These are phyloP conservation scores for Sarcophaga peregrina DNA, from an alignment of 1,140 invertebrate species.

Conservation along the genomic window DNA sequence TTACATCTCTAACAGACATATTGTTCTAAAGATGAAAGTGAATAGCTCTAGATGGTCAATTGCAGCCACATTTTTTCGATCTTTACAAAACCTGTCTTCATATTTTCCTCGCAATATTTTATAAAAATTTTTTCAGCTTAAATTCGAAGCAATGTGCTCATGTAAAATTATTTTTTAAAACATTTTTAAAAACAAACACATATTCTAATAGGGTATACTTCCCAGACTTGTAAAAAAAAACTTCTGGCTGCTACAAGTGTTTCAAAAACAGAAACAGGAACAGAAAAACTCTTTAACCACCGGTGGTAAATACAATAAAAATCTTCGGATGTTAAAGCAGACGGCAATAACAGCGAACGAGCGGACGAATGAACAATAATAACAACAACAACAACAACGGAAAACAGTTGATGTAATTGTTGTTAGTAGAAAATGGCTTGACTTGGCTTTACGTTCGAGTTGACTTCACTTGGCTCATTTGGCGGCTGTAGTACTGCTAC, in stretches of 20 bases:
- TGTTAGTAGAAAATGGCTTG: not conserved
- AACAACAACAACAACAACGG: conserved; percentile 2
- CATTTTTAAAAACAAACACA: no score
- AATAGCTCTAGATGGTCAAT: no score
- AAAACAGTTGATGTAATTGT: conserved; percentile 4
- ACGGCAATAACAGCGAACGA: no score
- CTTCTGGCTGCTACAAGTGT: conserved; percentile 9
- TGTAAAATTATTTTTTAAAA: no score
- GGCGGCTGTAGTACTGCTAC: not conserved
- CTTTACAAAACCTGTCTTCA: no score
- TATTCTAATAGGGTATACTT: not conserved
- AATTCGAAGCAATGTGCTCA: no score
- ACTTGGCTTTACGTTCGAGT: not conserved
- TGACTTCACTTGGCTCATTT: not conserved
- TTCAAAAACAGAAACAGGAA: not conserved
- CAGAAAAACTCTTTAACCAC: not conserved
- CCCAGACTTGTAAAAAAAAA: not conserved
- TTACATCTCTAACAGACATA: no score
- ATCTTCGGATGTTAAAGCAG: no score
- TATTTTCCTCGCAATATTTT: no score
- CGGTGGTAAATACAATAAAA: not conserved
- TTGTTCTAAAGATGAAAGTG: no score
- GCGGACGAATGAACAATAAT: not conserved
- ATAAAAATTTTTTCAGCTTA: no score
- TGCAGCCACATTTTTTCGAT: no score